Conservation (phyloP, 2,888 invertebrate genomes). For the Temnothorax unifasciatus region DNA sequence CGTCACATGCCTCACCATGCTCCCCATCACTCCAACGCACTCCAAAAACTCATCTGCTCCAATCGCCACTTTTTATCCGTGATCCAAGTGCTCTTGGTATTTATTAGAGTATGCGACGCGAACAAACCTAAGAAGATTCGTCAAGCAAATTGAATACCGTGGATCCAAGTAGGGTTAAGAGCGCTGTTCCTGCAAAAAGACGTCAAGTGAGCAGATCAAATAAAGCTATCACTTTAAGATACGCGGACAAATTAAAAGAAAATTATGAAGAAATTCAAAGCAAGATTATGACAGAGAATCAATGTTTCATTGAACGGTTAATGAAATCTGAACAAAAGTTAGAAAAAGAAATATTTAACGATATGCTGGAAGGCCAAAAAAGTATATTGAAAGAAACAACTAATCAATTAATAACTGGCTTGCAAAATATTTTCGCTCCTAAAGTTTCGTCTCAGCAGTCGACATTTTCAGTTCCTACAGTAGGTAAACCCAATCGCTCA, state of each 20-base stretch:
- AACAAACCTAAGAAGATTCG: no score
- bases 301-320: not conserved
- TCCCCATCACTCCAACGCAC: no score
- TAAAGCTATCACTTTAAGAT: not conserved
- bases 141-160: not conserved
- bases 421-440: constrained; percentile 17
- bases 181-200: not conserved
- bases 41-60: no score
- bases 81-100: no score
- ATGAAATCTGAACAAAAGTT: not conserved
- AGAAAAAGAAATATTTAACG: constrained; percentile 20
- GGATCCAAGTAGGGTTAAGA: not conserved
- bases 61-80: no score
- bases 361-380: constrained; percentile 13
- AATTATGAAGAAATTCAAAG: constrained; percentile 4
- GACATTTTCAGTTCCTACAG: constrained; percentile 14
- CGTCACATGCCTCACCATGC: no score
- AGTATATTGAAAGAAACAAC: constrained; percentile 18
- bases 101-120: no score
- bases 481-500: not conserved
- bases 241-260: constrained; percentile 14
- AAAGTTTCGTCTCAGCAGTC: not conserved
- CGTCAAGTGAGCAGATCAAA: constrained; percentile 8
- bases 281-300: constrained; percentile 18
- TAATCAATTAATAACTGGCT: constrained; percentile 16